A percentile compares a stretch with the other conserved stretches of the same genome.
These are phyloP conservation scores for Lemur catta DNA, from an alignment of 2,797 vertebrate species.

Conservation along the genomic window DNA sequence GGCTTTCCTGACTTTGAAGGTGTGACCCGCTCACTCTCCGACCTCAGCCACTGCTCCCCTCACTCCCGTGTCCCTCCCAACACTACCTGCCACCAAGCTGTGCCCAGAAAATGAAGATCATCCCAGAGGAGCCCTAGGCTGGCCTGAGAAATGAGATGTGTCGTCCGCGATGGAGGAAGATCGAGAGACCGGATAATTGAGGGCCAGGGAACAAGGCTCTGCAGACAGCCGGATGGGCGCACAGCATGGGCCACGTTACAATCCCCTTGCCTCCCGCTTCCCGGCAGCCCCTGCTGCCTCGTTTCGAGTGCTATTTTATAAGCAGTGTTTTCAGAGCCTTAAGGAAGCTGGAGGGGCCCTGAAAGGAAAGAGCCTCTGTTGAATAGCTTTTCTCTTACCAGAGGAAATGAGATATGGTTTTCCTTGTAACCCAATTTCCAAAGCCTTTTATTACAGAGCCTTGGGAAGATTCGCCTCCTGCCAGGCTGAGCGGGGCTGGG, in stretches of 20 bases:
- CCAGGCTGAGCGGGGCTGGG: neutral
- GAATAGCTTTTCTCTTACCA: slow-evolving; percentile 68
- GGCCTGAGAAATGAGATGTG: slow-evolving; percentile 60
- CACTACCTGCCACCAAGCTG: neutral
- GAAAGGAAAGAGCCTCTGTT: slow-evolving; percentile 53
- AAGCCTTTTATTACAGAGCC: slow-evolving; percentile 65
- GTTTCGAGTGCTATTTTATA: slow-evolving; percentile 59
- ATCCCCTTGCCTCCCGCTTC: slow-evolving; percentile 19
- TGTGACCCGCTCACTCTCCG: fast-evolving
- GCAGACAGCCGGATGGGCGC: slow-evolving; percentile 19
- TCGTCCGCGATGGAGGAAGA: slow-evolving; percentile 36
- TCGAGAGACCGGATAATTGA: slow-evolving; percentile 57
- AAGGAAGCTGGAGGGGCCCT: slow-evolving; percentile 65
- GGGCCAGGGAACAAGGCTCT: slow-evolving; percentile 9
- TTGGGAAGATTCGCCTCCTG: slow-evolving; percentile 57
- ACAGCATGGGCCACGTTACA: slow-evolving; percentile 50
- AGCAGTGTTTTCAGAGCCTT: slow-evolving; percentile 68
- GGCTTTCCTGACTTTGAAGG: neutral
- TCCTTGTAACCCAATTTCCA: slow-evolving; percentile 75
- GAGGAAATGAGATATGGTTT: slow-evolving; percentile 72
- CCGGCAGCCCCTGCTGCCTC: neutral
- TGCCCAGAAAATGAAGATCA: slow-evolving; percentile 67
- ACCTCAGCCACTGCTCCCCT: neutral
- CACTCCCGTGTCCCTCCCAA: neutral
- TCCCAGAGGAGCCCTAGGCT: slow-evolving; percentile 7